Evolutionary conservation across 2,797 vertebrate genomes (phyloP).

Genomic region (Sebastes miniatus): DNA sequence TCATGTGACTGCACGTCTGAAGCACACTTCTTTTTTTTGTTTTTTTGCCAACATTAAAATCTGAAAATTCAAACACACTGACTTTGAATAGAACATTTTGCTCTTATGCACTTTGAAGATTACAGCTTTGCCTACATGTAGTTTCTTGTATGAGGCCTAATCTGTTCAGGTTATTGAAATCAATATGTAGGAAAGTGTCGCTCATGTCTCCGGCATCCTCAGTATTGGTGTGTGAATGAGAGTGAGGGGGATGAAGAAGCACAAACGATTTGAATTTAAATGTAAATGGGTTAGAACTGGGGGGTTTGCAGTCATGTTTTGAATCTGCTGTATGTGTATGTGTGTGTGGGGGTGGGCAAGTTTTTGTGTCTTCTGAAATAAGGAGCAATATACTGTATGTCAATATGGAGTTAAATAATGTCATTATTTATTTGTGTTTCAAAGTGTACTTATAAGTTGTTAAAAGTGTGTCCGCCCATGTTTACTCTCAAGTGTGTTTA

Average conservation of each 20-base stretch:
- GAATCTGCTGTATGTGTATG: constrained; percentile 22
- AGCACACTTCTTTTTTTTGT: background rate
- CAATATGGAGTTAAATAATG: constrained; percentile 21
- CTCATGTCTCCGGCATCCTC: constrained; percentile 15
- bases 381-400: constrained; percentile 59
- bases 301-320: constrained; percentile 21
- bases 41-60: constrained; percentile 3
- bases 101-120: constrained; percentile 64
- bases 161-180: constrained; percentile 20
- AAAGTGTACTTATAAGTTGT: constrained; percentile 75
- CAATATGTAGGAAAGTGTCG: constrained; percentile 9
- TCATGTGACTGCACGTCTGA: background rate
- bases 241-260: background rate
- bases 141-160: constrained; percentile 36
- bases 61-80: constrained; percentile 1
- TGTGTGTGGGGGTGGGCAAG: constrained; percentile 4
- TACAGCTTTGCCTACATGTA: constrained; percentile 58
- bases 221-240: constrained; percentile 30
- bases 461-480: constrained; percentile 26
- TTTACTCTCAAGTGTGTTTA: constrained; percentile 22
- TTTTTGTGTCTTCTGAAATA: constrained; percentile 31
- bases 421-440: constrained; percentile 71
- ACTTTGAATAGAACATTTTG: constrained; percentile 30
- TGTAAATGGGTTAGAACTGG: constrained; percentile 4
- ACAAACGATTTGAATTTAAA: constrained; percentile 5